Conservation (phyloP, 2,888 invertebrate species). For the Trichopria drosophilae region DNA sequence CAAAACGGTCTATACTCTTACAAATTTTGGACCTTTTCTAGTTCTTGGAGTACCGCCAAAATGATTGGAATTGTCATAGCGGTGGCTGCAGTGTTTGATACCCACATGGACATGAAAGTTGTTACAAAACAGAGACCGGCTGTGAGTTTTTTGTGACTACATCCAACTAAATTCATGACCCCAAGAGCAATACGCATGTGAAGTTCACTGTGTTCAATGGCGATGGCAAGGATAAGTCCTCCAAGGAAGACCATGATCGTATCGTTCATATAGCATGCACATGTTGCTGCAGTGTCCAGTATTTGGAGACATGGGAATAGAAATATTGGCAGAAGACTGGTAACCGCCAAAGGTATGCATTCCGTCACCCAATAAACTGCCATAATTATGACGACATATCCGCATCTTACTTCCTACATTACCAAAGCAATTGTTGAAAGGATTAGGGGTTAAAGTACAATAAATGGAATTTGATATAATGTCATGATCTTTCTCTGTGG, state of each 20-base stretch:
- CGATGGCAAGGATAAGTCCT: slow-evolving; percentile 84
- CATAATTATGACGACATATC: slow-evolving; percentile 78
- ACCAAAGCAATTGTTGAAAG: no score
- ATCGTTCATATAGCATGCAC: slow-evolving; percentile 74
- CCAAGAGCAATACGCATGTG: slow-evolving; percentile 83
- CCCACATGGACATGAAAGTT: slow-evolving; percentile 65
- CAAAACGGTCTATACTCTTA: neutral
- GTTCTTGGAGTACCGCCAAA: slow-evolving; percentile 58
- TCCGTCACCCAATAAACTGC: slow-evolving; percentile 81
- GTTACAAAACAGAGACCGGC: slow-evolving; percentile 51
- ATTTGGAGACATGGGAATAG: slow-evolving; percentile 74
- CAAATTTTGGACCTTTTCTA: slow-evolving; percentile 51
- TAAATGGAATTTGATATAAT: no score
- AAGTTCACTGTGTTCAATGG: slow-evolving; percentile 83
- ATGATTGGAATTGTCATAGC: slow-evolving; percentile 64
- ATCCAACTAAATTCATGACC: slow-evolving; percentile 70
- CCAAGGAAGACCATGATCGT: slow-evolving; percentile 81
- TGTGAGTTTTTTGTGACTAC: slow-evolving; percentile 63
- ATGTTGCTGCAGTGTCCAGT: slow-evolving; percentile 58
- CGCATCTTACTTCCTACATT: slow-evolving; percentile 67
- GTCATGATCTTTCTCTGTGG: no score
- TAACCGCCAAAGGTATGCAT: slow-evolving; percentile 76
- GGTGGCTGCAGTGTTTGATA: slow-evolving; percentile 63
- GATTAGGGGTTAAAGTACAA: no score
- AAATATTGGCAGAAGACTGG: slow-evolving; percentile 79